A percentile compares a stretch with the other conserved stretches of the same genome.
phyloP scores from a whole-genome alignment of 2,888 invertebrate species.

The Eristalis intricaria region DNA sequence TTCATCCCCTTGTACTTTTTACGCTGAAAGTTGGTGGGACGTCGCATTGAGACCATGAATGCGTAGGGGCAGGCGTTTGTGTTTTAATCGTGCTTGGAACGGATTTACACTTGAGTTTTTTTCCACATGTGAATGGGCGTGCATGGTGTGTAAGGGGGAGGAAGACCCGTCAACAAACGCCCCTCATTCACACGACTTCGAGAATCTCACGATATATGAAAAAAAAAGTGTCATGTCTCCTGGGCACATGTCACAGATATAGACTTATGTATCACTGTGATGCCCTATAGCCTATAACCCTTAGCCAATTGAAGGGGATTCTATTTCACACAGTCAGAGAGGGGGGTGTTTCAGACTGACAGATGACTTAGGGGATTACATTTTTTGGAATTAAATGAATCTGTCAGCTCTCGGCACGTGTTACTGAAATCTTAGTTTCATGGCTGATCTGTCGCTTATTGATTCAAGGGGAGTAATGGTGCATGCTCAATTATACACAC shows the following conservation, averaged over 20 bases:
- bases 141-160: background rate
- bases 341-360: background rate
- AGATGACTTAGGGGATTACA: background rate
- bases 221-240: background rate
- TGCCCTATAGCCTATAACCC: background rate
- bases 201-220: background rate
- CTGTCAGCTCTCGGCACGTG: background rate
- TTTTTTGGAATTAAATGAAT: background rate
- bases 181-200: conserved; percentile 54
- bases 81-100: background rate
- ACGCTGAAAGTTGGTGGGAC: conserved; percentile 5
- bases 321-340: background rate
- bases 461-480: too few relatives aligned
- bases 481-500: too few relatives aligned
- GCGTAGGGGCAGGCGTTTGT: conserved; percentile 3
- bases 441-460: too few relatives aligned
- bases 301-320: background rate
- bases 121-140: background rate
- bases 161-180: conserved; percentile 30
- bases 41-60: conserved; percentile 49
- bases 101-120: background rate
- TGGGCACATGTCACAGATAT: background rate
- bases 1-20: conserved; percentile 13
- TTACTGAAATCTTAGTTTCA: too few relatives aligned
- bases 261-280: background rate